These are phyloP conservation scores for Amitus sp. DNA, from an alignment of 2,888 invertebrate genomes.

Conservation along the genomic window DNA sequence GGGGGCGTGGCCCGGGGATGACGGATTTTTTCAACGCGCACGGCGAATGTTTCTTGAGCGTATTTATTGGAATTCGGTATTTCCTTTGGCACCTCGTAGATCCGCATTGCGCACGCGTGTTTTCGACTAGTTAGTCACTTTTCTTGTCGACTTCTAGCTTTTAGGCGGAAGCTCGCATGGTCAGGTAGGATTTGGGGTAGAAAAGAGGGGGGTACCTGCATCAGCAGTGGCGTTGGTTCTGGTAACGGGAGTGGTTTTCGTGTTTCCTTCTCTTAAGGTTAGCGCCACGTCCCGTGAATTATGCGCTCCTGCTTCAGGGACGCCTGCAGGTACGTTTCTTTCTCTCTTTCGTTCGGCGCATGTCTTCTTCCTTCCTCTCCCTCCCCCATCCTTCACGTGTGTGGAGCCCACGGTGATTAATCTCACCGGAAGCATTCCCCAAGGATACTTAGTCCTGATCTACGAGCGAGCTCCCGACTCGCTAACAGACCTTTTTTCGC, in stretches of 20 bases:
- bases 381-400: slow-evolving; percentile 24
- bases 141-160: slow-evolving; percentile 46
- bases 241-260: too few species aligned
- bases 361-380: slow-evolving; percentile 10
- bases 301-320: slow-evolving; percentile 34
- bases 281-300: slow-evolving; percentile 30
- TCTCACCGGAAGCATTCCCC: slow-evolving; percentile 53
- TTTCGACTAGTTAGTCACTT: slow-evolving; percentile 54
- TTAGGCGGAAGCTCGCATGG: slow-evolving; percentile 27
- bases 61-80: background rate
- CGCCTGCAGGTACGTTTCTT: slow-evolving; percentile 21
- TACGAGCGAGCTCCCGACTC: slow-evolving; percentile 47
- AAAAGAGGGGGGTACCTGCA: slow-evolving; percentile 23
- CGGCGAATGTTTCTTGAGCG: background rate
- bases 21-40: background rate
- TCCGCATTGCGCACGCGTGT: slow-evolving; percentile 47
- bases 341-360: slow-evolving; percentile 22
- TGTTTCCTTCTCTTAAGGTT: slow-evolving; percentile 22
- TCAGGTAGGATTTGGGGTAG: slow-evolving; percentile 5
- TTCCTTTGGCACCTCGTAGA: slow-evolving; percentile 9
- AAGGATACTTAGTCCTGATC: slow-evolving; percentile 57
- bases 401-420: slow-evolving; percentile 51
- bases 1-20: too few species aligned
- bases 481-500: slow-evolving; percentile 37
- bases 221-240: too few species aligned